Evolutionary conservation across 2,113 vertebrate species (phyloP).

Genomic region (Silurus meridionalis): DNA sequence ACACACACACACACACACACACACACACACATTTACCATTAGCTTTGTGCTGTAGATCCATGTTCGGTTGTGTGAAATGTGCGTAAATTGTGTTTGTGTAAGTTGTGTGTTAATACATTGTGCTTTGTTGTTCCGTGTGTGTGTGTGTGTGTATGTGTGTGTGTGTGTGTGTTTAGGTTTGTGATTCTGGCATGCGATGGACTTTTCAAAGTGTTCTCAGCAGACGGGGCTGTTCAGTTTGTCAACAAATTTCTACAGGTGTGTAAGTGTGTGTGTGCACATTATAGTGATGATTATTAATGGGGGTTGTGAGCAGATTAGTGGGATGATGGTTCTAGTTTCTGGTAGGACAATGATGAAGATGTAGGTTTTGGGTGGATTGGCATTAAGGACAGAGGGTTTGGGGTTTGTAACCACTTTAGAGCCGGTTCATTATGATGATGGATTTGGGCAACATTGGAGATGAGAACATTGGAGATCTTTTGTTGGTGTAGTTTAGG

Average conservation of each 20-base stretch:
- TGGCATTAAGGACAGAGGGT: neutral
- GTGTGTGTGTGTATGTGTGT: constrained; percentile 8
- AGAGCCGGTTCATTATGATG: neutral
- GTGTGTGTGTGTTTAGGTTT: constrained; percentile 75
- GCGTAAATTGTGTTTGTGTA: neutral
- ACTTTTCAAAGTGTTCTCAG: constrained; percentile 94
- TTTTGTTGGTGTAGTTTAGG: too few relatives aligned
- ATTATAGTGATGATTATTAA: neutral
- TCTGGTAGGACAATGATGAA: neutral
- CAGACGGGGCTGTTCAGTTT: constrained; percentile 91
- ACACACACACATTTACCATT: neutral
- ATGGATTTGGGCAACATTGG: neutral
- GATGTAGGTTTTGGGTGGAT: neutral
- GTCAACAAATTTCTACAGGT: constrained; percentile 86
- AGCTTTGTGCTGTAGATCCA: neutral
- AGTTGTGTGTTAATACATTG: neutral
- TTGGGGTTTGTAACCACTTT: too few relatives aligned
- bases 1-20: neutral
- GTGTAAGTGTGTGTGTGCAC: constrained; percentile 28
- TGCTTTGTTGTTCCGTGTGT: too few relatives aligned
- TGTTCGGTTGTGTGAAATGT: neutral
- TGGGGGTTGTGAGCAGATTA: neutral
- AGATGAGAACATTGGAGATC: too few relatives aligned
- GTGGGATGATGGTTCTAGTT: neutral
- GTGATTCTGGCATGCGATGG: constrained; percentile 93